Evolutionary conservation across 2,113 vertebrate species (phyloP).

Genomic region (Peromyscus polionotus): DNA sequence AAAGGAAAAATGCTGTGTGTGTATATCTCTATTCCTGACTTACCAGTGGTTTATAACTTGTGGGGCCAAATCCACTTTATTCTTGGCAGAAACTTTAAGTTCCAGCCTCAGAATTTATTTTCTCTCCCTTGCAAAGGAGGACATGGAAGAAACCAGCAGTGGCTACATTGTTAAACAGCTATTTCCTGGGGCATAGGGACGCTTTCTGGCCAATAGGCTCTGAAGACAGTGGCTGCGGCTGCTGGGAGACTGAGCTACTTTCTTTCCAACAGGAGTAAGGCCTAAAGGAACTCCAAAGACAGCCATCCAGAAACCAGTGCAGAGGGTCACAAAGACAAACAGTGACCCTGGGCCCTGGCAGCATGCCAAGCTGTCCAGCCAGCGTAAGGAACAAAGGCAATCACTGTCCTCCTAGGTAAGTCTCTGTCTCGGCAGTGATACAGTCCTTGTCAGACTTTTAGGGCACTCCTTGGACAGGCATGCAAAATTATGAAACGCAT

Average conservation of each 20-base stretch:
- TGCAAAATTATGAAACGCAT: not conserved
- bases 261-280: not conserved
- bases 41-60: not conserved
- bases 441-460: not conserved
- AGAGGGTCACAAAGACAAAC: not conserved
- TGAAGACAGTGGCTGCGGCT: too few species aligned
- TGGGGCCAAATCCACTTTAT: not conserved
- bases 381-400: not conserved
- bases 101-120: not conserved
- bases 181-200: not conserved
- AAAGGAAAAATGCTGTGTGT: not conserved
- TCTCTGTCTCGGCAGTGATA: not conserved
- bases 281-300: not conserved
- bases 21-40: too few species aligned
- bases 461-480: not conserved
- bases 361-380: not conserved
- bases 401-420: accelerated
- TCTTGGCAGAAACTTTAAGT: not conserved
- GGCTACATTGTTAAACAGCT: not conserved
- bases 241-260: not conserved
- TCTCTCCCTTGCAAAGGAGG: not conserved
- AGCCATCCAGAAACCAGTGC: not conserved
- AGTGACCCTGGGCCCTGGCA: not conserved
- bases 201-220: not conserved
- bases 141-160: not conserved